Base-by-base conservation (phyloP, 1,140 invertebrate genomes). In the Aethina tumida region DNA sequence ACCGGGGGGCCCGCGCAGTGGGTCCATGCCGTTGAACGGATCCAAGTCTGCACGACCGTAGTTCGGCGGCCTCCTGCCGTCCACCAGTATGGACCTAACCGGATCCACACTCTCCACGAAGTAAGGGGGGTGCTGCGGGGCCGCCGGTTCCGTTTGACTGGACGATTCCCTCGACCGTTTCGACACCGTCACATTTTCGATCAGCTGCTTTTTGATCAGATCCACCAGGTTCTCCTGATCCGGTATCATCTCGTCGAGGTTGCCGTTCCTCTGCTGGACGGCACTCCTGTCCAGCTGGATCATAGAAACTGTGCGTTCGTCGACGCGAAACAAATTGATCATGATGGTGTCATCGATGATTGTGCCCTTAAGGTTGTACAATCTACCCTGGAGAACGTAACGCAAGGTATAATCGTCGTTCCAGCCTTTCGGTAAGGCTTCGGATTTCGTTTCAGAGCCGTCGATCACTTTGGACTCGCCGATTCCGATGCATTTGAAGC, bases 401-500 rank as follows among this genome's bases (percentile, higher is more conserved):
- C 80, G 69, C 5, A 84, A 51, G 1, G 73, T 63, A 56, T 81
- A 83, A 25, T 63, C 60, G 16, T 69, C 65, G 58, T 77, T 84
- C 83, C 83, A 86, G 35, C 62, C 68, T 32, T 71, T 64, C 4
- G 83, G 81, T 12, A 87, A 58, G 8, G 77, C 46, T 62, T 87
- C 82, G 41, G 67, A 71, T 41, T 72, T 74, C 19, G 56, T 55
- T 53, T 83, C 78, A 43, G 67, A 64, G 15, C 69, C 66, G 33
- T 72, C 60, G 13, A 79, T 59, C 12, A 65, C 70, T 63, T 74
- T 75, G 71, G 82, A 55, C 54, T 85, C 79, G 3, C 80, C 80
- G 22, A 79, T 59, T 27, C 82, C 82, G 42, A 84, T 67, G 49
- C 77, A 84, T 40, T 70, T 71, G 45, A 81, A 84, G 20, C 75